Base-by-base conservation (phyloP, 2,797 vertebrate species). In the Cetoscarus ocellatus region DNA sequence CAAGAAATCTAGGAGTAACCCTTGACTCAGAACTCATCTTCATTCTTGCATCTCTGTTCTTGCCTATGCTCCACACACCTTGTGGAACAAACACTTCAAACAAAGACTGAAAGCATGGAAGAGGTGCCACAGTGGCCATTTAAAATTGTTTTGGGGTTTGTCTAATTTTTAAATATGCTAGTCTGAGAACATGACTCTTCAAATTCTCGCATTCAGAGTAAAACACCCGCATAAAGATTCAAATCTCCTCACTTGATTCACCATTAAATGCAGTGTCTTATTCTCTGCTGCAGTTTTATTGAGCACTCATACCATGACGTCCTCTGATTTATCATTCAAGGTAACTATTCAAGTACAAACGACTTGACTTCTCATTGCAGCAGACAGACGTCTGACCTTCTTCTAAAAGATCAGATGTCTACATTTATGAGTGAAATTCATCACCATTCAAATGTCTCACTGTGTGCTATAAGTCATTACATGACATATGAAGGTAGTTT, bases 301-400 rank as follows among this genome's bases (percentile, higher is more conserved):
- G 11, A 56, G 55, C 4, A 14, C 1, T 57, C 7, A 5, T 4
- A 6, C 15, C 55, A 47, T 67, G 38, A 27, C 27, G 10, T 2
- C 44, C 10, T n/a, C 50, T 38, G 7, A 10, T 50, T 78, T 42
- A 45, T 27, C 18, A 44, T 55, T 73, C 60, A 55, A 8, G 39
- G 4, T 18, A 18, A 8, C 14, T 12, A 3, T 61, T 61, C 17
- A 15, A 52, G 12, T 36, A 19, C 27, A 54, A 3, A n/a, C 0
- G 6, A 39, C 38, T 47, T 9, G 50, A 56, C 48, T 58, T 50
- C 35, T 56, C 8, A 18, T 4, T 67, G 47, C 45, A 19, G 15
- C 0, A 0, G 7, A 14, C 0, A 8, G 38, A 51, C 8, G 45
- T 39, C 49, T 60, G 45, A 40, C 38, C 51, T 14, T 50, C 56